Conservation (phyloP, 2,888 invertebrate genomes). For the Agrochola circellaris region DNA sequence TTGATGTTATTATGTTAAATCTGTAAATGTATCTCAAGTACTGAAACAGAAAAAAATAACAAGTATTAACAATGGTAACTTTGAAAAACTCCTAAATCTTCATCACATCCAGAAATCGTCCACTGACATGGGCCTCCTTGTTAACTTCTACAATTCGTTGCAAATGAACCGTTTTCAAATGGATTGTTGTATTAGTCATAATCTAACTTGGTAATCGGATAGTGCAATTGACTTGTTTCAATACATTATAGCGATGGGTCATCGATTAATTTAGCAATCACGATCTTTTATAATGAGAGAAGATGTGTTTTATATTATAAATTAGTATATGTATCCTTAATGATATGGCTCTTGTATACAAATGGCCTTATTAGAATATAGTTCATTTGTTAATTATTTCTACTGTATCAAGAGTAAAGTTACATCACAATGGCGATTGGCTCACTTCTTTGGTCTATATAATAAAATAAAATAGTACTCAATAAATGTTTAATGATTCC, state of each 20-base stretch:
- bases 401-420: neutral
- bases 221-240: neutral
- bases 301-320: slow-evolving; percentile 1
- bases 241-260: neutral
- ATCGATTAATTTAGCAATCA: neutral
- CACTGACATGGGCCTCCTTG: too few relatives aligned
- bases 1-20: slow-evolving; percentile 80
- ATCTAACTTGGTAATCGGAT: neutral
- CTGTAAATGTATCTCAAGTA: slow-evolving; percentile 84
- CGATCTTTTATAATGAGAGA: neutral
- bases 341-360: slow-evolving; percentile 11
- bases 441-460: neutral
- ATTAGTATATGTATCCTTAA: slow-evolving; percentile 8
- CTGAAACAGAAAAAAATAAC: slow-evolving; percentile 73
- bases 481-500: too few relatives aligned
- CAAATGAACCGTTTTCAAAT: neutral
- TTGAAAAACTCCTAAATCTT: neutral
- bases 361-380: slow-evolving; percentile 23
- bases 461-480: neutral
- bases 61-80: neutral
- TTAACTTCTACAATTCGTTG: neutral
- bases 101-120: too few relatives aligned
- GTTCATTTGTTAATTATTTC: neutral
- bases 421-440: neutral
- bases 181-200: neutral